These are phyloP conservation scores for Noctua janthe DNA, from an alignment of 2,888 invertebrate genomes.

Conservation along the genomic window DNA sequence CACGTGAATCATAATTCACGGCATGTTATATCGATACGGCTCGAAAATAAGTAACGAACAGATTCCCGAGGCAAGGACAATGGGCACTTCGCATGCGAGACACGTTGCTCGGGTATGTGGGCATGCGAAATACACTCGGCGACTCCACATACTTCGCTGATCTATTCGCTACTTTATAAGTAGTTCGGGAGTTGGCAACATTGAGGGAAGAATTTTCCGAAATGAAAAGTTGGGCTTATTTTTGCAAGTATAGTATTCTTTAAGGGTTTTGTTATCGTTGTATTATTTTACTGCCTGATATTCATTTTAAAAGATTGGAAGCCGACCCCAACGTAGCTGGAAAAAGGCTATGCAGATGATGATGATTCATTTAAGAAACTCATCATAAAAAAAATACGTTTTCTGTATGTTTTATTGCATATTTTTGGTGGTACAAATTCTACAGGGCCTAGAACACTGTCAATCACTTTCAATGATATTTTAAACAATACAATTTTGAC, in stretches of 20 bases:
- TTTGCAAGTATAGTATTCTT: not conserved
- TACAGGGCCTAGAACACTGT: not conserved
- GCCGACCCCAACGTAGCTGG: no score
- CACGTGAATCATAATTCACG: slow-evolving; percentile 62
- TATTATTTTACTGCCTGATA: not conserved
- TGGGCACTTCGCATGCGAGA: slow-evolving; percentile 71
- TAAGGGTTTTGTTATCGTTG: not conserved
- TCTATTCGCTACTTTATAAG: slow-evolving; percentile 50
- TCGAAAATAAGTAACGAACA: slow-evolving; percentile 70
- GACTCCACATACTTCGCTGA: slow-evolving; percentile 48
- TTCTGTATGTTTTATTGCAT: not conserved
- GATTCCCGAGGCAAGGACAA: slow-evolving; percentile 71
- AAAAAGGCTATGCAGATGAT: no score
- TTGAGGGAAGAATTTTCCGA: not conserved
- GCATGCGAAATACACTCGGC: slow-evolving; percentile 52
- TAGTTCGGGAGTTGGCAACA: slow-evolving; percentile 21
- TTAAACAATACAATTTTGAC: not conserved
- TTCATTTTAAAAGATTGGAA: not conserved
- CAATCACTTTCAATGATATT: not conserved
- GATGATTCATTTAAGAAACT: not conserved
- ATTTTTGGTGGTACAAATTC: not conserved
- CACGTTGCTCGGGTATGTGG: slow-evolving; percentile 69
- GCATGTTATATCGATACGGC: slow-evolving; percentile 57
- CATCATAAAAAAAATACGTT: not conserved
- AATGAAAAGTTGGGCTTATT: not conserved